Percentiles rank a stretch among this genome's conserved stretches.
Evolutionary conservation across 2,888 invertebrate genomes (phyloP).

Genomic region (Dryocosmus kuriphilus): DNA sequence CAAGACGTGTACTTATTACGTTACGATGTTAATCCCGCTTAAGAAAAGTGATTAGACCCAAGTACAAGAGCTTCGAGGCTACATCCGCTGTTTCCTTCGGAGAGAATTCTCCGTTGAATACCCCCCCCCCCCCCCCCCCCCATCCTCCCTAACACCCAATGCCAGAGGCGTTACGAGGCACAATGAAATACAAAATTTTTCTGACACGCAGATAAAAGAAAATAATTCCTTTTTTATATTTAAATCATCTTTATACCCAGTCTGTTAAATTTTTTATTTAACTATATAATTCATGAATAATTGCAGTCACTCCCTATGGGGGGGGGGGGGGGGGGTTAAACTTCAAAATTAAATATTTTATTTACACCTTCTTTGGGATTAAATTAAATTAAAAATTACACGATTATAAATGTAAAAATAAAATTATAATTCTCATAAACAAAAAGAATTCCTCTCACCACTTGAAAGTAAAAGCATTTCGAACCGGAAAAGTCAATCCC

Average conservation of each 20-base stretch:
- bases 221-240: not conserved
- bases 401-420: too few relatives aligned
- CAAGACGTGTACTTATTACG: conserved; percentile 26
- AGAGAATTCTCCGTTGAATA: conserved; percentile 23
- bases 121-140: not conserved
- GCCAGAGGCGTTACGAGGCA: not conserved
- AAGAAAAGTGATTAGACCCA: conserved; percentile 32
- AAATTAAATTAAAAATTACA: too few relatives aligned
- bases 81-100: not conserved
- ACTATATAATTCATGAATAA: too few relatives aligned
- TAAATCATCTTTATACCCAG: not conserved
- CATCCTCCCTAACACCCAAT: not conserved
- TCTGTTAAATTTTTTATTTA: not conserved
- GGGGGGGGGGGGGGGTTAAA: too few relatives aligned
- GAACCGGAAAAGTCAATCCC: conserved; percentile 18
- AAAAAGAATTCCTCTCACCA: too few relatives aligned
- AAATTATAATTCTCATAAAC: too few relatives aligned
- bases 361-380: too few relatives aligned
- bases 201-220: not conserved
- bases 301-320: too few relatives aligned
- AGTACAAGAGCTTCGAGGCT: conserved; percentile 3
- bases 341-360: too few relatives aligned
- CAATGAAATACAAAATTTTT: not conserved
- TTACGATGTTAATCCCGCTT: conserved; percentile 20
- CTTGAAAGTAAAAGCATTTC: not conserved